Conservation (phyloP, 2,888 invertebrate genomes). For the Aricia artaxerxes region DNA sequence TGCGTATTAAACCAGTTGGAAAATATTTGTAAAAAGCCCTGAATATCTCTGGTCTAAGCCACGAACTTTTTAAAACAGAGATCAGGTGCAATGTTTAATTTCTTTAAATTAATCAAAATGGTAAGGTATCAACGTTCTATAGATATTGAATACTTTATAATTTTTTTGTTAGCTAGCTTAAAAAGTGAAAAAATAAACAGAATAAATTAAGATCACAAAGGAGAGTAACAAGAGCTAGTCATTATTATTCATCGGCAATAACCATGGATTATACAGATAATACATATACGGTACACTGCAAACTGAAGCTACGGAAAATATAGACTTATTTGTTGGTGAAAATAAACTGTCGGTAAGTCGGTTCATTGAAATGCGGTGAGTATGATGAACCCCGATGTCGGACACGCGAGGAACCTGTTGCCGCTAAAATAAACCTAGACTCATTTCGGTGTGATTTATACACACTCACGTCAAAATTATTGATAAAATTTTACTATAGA, state of each 20-base stretch:
- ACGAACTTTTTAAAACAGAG: not conserved
- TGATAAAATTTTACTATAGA: constrained; percentile 1
- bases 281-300: not conserved
- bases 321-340: constrained; percentile 13
- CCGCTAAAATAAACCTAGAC: constrained; percentile 45
- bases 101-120: no score
- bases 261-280: no score
- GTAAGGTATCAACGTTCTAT: no score
- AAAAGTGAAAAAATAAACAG: no score
- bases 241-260: no score
- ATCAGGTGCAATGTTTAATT: no score
- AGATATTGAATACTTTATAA: no score
- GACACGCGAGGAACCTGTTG: constrained; percentile 62
- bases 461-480: not conserved
- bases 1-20: not conserved
- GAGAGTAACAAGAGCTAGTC: not conserved
- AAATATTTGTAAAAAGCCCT: not conserved
- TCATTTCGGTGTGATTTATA: constrained; percentile 26
- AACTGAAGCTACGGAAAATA: not conserved
- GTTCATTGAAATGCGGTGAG: constrained; percentile 64
- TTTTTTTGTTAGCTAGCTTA: no score
- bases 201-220: not conserved
- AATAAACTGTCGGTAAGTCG: constrained; percentile 39
- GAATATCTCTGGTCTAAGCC: not conserved
- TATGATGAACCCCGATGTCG: constrained; percentile 60